Conservation (phyloP, 2,797 vertebrate genomes). For the Smutsia gigantea region DNA sequence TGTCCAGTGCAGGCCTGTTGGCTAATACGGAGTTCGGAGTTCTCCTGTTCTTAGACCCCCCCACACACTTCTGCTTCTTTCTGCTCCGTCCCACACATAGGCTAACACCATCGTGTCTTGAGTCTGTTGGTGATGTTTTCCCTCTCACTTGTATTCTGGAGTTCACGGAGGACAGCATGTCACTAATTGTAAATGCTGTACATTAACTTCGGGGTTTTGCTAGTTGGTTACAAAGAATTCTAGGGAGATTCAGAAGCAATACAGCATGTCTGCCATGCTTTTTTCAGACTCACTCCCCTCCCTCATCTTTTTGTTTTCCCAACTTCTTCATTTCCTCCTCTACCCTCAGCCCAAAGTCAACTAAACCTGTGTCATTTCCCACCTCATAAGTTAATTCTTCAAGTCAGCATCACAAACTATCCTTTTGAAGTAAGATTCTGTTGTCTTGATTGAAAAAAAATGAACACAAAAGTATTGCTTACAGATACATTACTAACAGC, state of each 20-base stretch:
- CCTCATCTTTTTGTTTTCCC: not conserved
- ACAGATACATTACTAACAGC: not conserved
- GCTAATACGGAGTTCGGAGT: not conserved
- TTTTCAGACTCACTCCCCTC: not conserved
- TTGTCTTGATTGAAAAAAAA: not conserved
- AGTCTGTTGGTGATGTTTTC: not conserved
- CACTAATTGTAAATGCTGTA: not conserved
- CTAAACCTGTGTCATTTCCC: not conserved
- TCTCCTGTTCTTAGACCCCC: not conserved
- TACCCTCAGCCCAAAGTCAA: not conserved
- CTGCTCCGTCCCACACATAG: not conserved
- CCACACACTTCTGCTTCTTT: not conserved
- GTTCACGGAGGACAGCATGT: not conserved
- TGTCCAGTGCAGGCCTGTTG: not conserved
- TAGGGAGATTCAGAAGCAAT: not conserved
- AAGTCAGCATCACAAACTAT: not conserved
- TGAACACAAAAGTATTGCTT: not conserved
- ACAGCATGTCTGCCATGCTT: rapidly evolving
- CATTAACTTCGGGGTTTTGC: not conserved
- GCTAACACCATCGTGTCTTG: not conserved
- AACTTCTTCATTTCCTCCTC: not conserved
- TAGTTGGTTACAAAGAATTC: not conserved
- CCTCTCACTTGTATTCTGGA: not conserved
- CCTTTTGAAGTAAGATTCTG: not conserved
- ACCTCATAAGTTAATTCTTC: not conserved